Base-by-base conservation (phyloP, 1,140 invertebrate species). In the Drosophila busckii region DNA sequence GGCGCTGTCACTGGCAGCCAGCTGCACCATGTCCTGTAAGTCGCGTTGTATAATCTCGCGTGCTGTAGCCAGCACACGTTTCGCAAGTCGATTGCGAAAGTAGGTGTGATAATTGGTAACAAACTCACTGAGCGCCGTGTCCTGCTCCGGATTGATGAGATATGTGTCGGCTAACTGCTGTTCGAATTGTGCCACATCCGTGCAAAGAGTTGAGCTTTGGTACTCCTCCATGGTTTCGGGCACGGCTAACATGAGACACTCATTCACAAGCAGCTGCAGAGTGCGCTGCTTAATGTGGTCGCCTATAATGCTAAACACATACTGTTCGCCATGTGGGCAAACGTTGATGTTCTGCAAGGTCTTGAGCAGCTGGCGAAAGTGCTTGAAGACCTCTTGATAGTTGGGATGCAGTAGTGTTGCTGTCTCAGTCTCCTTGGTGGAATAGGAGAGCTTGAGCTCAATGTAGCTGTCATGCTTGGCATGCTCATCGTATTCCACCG, bases 41-140 rank as follows among this genome's bases (percentile, higher is more conserved):
- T 97, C 94, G 73, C 94, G 93, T 45, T 92, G 92, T 89, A 96
- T 94, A 13, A 97, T 91, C 56, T 88, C 88, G 28, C 92, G 88
- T 0, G 95, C 94, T 60, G 89, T 90, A 17, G 91, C 90, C 15
- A 95, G 73, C 31, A 95, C 92, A 45, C 93, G 90, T 67, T 93
- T 90, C 67, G 93, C 93, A 42, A 94, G 92, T 85, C 95, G 94
- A 62, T 93, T 91, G 22, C 93, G 92, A 88, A 94, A 96, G 13
- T 95, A 87, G 3, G 91, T 88, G 75, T 96, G 93, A 25, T 97
- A 92, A 87, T 96, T 93, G 17, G 91, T 89, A 2, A 92, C 90
- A 83, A 95, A 96, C 29, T 93, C 89, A 3, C 91, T 70, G 6
- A 94, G 85, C 1, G 89, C 88, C 9, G 88, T 85, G 32, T 91